Evolutionary conservation across 2,113 vertebrate genomes (phyloP).

Genomic region (Anser cygnoides): DNA sequence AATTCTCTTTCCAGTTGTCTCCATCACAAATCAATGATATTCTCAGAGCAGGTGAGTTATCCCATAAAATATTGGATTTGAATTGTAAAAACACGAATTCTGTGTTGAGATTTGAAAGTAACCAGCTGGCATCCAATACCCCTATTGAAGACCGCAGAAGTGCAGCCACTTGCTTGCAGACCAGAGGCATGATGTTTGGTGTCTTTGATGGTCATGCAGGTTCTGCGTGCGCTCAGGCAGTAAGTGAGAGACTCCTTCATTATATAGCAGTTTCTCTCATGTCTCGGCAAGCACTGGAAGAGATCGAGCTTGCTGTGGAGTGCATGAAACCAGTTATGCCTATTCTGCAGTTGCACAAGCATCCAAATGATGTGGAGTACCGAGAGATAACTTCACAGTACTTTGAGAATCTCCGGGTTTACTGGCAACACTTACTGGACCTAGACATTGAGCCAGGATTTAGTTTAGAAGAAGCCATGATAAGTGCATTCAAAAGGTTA

Average conservation of each 20-base stretch:
- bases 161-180: conserved; percentile 87
- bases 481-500: conserved; percentile 87
- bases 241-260: conserved; percentile 90
- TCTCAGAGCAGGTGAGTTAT: conserved; percentile 84
- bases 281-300: conserved; percentile 83
- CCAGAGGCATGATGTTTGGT: conserved; percentile 92
- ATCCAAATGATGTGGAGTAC: conserved; percentile 82
- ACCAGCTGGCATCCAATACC: conserved; percentile 89
- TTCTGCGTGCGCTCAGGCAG: conserved; percentile 89
- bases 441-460: conserved; percentile 82
- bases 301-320: conserved; percentile 88
- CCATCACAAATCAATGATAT: conserved; percentile 83
- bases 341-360: conserved; percentile 90
- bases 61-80: conserved; percentile 77
- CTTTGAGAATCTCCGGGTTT: conserved; percentile 89
- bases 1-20: conserved; percentile 84
- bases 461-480: conserved; percentile 84
- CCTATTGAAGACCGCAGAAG: conserved; percentile 91
- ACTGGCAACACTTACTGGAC: conserved; percentile 93
- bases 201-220: conserved; percentile 95
- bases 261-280: conserved; percentile 91
- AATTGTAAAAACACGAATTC: conserved; percentile 75
- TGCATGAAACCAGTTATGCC: conserved; percentile 83
- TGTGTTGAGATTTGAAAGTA: conserved; percentile 90
- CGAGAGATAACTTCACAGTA: conserved; percentile 85